Evolutionary conservation across 92 coral and sea anemone genomes (phyloP).

Genomic region (Meandrina meandrites): DNA sequence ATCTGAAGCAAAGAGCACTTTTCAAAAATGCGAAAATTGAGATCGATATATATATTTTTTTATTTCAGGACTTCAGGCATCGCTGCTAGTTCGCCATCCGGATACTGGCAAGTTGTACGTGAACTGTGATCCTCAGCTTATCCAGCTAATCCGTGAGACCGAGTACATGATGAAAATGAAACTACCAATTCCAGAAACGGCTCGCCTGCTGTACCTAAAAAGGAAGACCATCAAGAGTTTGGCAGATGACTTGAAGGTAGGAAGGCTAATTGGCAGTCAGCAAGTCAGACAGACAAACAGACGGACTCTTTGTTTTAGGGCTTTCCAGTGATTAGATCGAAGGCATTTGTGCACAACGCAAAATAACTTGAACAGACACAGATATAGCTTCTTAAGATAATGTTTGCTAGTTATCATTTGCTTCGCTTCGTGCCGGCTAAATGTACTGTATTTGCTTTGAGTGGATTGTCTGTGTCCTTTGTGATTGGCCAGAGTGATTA

Average conservation of each 20-base stretch:
- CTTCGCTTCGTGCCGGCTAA: too few relatives aligned
- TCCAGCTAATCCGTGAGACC: conserved; percentile 84
- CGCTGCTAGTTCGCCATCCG: conserved; percentile 76
- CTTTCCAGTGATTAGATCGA: too few relatives aligned
- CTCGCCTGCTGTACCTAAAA: conserved; percentile 64
- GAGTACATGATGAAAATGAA: conserved; percentile 86
- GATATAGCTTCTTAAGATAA: background rate
- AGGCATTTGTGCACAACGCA: too few relatives aligned
- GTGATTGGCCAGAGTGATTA: too few relatives aligned
- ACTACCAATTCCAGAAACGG: conserved; percentile 76
- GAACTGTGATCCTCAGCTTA: conserved; percentile 84
- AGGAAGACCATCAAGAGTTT: conserved; percentile 52
- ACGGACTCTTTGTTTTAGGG: too few relatives aligned
- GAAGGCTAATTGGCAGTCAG: background rate
- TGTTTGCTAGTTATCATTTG: too few relatives aligned
- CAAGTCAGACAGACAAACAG: too few relatives aligned
- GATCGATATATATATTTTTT: background rate
- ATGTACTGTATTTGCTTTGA: too few relatives aligned
- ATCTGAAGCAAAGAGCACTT: too few relatives aligned
- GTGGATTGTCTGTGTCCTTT: too few relatives aligned
- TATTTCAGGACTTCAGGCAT: conserved; percentile 76
- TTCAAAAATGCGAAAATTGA: background rate
- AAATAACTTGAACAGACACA: too few relatives aligned
- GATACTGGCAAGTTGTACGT: conserved; percentile 72
- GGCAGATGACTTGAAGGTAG: conserved; percentile 72